Base-by-base conservation (phyloP, 2,888 invertebrate genomes). In the Tetragonula carbonaria region DNA sequence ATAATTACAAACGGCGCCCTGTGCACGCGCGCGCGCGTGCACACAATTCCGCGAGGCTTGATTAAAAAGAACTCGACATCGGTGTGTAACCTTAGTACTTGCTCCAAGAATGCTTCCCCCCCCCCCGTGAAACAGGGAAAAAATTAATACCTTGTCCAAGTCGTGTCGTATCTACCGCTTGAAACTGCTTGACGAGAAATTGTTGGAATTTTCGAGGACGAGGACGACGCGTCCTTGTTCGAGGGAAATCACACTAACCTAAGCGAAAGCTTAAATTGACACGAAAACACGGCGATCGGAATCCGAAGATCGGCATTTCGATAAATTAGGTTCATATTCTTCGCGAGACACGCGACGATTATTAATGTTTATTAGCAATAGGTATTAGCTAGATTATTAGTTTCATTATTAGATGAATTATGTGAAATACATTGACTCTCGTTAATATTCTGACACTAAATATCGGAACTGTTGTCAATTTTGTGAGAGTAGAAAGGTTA, bases 31-130 rank as follows among this genome's bases (percentile, higher is more conserved):
- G 76, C 55, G 63, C 78, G 14, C 38, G 8, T 8, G 8, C 38
- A 18, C 28, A 71, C 78, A 77, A 76, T 86, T 88, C 82, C 86
- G 81, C 80, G 84, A 78, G 74, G 84, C 83, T 88, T 90, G 88
- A 91, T 91, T 89, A 90, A 88, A 91, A 89, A 86, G 88, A 88
- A 86, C 75, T 63, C 50, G 28, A n/a, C 73, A 28, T 62, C 71
- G 68, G n/a, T 51, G 62, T 50, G 84, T 76, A 86, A 81, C 81
- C 84, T 84, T 86, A 81, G 70, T 66, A 78, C 73, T 74, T 51
- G 76, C 74, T 28, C n/a, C 76, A 59, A 72, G 81, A 81, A 82
- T 68, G 33, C 78, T 57, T 63, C 71, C 71, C 72, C 53, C 18
- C 33, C 33, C 33, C 33, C 74, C 75, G 8, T 38, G 63, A 62